Evolutionary conservation across 2,888 invertebrate genomes (phyloP), one percentile per base, ranked within the genome.

Genomic region (Acronicta alni): DNA sequence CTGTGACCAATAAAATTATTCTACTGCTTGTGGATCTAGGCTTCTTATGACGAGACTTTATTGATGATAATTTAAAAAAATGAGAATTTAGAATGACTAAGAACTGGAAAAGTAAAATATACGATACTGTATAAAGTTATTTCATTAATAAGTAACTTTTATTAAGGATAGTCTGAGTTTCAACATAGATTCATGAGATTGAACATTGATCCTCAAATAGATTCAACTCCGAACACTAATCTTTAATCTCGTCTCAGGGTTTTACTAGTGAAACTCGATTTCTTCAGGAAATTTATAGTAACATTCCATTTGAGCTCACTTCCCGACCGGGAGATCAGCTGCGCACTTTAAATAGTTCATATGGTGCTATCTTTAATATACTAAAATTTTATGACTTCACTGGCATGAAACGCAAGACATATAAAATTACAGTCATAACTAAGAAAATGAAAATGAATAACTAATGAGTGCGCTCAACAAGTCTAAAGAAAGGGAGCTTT

Each of bases 391-490:
- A 86, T 82, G 71, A 77, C 72, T 75, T 56, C 57, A 62, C 62
- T 69, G 71, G 72, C 77, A 76, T 86, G 84, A 88, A 85, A 80
- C 70, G 64, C 69, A 67, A 79, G 65, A 66, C 62, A 75, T 80
- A 76, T 84, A 84, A 88, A 87, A 88, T 89, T 86, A 86, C 80
- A 77, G 80, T 73, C 76, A 77, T 87, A 86, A 86, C 85, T 84
- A 85, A 77, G 85, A 82, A 89, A 87, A 90, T 89, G 84, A 88
- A 89, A 89, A 91, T 92, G 88, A 90, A 91, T 91, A 88, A 86
- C 85, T 89, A 90, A 92, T 90, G 89, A 88, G 77, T 79, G 72
- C 77, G 81, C 85, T 87, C 86, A 86, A 88, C 86, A 90, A 89
- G 88, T 88, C 86, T 85, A 79, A 30, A 82, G 77, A 82, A 84